Evolutionary conservation across 2,113 vertebrate species (phyloP), one percentile per base, ranked within the genome.

Genomic region (Aleadryas rufinucha): DNA sequence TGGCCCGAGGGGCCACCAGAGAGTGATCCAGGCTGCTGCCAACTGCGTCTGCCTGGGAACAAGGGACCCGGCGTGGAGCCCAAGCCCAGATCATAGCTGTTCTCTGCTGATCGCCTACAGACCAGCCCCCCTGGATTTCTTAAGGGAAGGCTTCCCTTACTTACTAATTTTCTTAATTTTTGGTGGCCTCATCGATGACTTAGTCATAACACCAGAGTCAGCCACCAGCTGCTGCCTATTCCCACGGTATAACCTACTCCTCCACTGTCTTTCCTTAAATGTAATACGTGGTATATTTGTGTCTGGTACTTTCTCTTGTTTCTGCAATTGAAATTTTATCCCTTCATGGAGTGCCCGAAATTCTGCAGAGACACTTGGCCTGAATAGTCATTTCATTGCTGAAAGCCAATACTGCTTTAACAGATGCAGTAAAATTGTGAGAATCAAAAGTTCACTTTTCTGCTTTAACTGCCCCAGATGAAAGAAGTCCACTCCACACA

Each of bases 351-450:
- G 88, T 41, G 88, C 95, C 96, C 90, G 7, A 96, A 97, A 95
- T 85, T 95, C 96, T 97, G 96, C 93, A 92, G 89, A 96, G 96
- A 93, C 96, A 89, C 95, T 96, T 95, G 92, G 93, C 94, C 84
- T 78, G 65, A 96, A 65, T 83, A 53, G 91, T 93, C 74, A 22
- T 97, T 97, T 95, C 90, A 50, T 6, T 91, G 92, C 27, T 91
- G 93, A 94, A 97, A 97, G 84, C 93, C 95, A 97, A 94, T 87
- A 96, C 93, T 61, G 87, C 94, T 97, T 96, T 97, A 96, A 91
- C 89, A 97, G 93, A 96, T 81, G 94, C 87, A 97, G 84, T 96
- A 94, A 97, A 97, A 91, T 63, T 31, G 78, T 95, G 86, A 96
- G 94, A 97, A 93, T 75, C 79, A 74, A 26, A 93, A 91, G 94